phyloP scores from a whole-genome alignment of 92 coral and sea anemone genomes.

The Palythoa grandiflora region DNA sequence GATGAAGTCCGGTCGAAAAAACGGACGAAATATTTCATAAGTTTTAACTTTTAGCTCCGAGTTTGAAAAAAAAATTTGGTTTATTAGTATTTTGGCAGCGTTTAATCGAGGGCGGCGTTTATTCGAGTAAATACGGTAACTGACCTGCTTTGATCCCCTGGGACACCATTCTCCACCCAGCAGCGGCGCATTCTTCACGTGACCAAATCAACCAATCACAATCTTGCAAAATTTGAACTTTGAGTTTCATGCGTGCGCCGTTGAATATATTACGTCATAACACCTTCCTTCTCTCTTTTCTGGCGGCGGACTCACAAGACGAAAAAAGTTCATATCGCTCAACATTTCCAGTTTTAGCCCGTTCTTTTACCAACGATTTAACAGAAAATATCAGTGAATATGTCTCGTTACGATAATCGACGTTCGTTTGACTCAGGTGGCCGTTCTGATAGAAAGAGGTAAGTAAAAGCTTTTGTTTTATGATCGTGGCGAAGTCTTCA shows the following conservation, averaged over 20 bases:
- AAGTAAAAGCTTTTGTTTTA: constrained; percentile 10
- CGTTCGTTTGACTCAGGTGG: constrained; percentile 96
- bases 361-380: constrained; percentile 8
- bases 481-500: neutral
- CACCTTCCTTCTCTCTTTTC: constrained; percentile 10
- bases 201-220: constrained; percentile 23
- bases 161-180: too few relatives aligned
- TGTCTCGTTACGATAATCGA: constrained; percentile 97
- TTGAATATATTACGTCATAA: neutral
- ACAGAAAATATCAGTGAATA: constrained; percentile 64
- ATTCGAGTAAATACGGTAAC: too few relatives aligned
- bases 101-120: too few relatives aligned
- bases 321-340: neutral
- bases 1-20: too few relatives aligned
- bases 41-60: too few relatives aligned
- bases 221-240: constrained; percentile 8
- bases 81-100: too few relatives aligned
- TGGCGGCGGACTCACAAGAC: constrained; percentile 21
- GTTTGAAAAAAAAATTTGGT: too few relatives aligned
- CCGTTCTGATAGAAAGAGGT: constrained; percentile 99
- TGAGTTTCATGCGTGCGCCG: constrained; percentile 21
- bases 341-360: neutral
- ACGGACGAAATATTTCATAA: too few relatives aligned
- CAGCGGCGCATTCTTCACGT: too few relatives aligned
- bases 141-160: too few relatives aligned